Conservation (phyloP, 2,888 invertebrate genomes). For the Isoperla grammatica region DNA sequence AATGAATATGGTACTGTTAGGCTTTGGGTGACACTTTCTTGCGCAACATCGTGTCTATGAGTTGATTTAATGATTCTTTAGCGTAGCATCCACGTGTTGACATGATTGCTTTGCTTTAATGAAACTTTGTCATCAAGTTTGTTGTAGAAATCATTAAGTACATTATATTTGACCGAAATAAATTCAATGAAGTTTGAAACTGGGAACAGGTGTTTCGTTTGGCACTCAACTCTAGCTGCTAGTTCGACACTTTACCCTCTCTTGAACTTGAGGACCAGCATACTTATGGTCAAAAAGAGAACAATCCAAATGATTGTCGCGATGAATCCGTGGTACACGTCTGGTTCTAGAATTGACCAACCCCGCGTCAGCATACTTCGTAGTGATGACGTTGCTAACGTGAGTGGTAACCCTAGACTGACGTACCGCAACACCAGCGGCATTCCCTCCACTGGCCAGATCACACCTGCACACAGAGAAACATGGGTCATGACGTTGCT, state of each 20-base stretch:
- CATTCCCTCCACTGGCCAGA: slow-evolving; percentile 97
- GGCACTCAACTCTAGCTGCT: no score
- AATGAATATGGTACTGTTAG: no score
- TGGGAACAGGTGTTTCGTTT: no score
- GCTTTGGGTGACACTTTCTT: no score
- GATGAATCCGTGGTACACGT: slow-evolving; percentile 84
- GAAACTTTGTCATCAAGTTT: no score
- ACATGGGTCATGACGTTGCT: slow-evolving; percentile 88
- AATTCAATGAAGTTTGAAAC: no score
- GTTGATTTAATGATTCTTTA: no score
- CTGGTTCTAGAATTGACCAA: slow-evolving; percentile 73
- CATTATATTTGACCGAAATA: no score
- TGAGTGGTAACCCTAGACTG: slow-evolving; percentile 77
- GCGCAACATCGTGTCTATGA: no score
- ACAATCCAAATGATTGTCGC: slow-evolving; percentile 82
- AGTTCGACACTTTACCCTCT: slow-evolving; percentile 55
- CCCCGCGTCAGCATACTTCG: slow-evolving; percentile 83
- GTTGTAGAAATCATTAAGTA: no score
- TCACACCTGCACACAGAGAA: slow-evolving; percentile 72
- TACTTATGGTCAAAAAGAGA: slow-evolving; percentile 71
- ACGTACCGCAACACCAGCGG: slow-evolving; percentile 77
- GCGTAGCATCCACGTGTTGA: no score
- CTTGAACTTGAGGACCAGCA: slow-evolving; percentile 74
- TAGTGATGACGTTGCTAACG: slow-evolving; percentile 87
- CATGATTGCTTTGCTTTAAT: no score